Percentiles rank a stretch among this genome's conserved stretches.
Evolutionary conservation across 1,140 invertebrate species (phyloP).

Genomic region (Pseudomyrmex sp.): DNA sequence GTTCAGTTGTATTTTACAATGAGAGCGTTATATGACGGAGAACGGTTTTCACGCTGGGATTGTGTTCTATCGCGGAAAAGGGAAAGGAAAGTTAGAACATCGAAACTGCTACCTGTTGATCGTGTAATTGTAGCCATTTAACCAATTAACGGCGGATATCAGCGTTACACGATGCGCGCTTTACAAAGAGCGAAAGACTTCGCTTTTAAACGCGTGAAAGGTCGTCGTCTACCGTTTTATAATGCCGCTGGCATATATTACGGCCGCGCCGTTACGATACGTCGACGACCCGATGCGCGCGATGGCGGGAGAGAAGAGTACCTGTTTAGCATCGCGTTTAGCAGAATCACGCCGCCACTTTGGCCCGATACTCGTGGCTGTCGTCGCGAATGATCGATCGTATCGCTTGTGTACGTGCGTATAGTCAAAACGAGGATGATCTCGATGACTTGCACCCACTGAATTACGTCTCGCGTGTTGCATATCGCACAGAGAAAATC

Average conservation of each 20-base stretch:
- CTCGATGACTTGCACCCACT: conserved; percentile 79
- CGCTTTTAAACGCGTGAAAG: conserved; percentile 20
- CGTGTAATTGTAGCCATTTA: conserved; percentile 59
- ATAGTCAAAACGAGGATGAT: conserved; percentile 70
- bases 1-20: background rate
- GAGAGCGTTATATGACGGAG: background rate
- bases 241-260: conserved; percentile 32
- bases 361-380: conserved; percentile 75
- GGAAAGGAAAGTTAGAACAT: conserved; percentile 56
- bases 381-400: conserved; percentile 76
- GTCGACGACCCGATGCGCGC: conserved; percentile 8
- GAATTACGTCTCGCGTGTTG: conserved; percentile 80
- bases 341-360: conserved; percentile 80
- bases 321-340: conserved; percentile 77
- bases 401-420: conserved; percentile 47
- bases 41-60: conserved; percentile 22
- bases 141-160: conserved; percentile 53
- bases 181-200: conserved; percentile 43
- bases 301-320: conserved; percentile 34
- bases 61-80: conserved; percentile 26
- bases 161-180: background rate
- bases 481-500: conserved; percentile 75
- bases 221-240: conserved; percentile 15
- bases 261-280: conserved; percentile 12
- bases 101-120: conserved; percentile 58